phyloP scores from a whole-genome alignment of 1,140 invertebrate genomes.

The Plodia interpunctella region DNA sequence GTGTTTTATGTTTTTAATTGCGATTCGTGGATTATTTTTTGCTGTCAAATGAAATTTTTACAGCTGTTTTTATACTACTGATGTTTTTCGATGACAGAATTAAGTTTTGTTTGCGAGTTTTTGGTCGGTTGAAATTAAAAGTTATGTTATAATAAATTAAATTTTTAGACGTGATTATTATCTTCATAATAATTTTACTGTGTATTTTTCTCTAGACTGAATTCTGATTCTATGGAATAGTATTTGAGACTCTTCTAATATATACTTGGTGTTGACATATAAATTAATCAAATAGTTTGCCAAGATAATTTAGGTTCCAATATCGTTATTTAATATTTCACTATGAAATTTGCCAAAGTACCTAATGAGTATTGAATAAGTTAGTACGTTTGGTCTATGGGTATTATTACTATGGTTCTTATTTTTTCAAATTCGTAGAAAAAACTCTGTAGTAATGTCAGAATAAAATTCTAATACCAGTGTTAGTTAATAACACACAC shows the following conservation, averaged over 20 bases:
- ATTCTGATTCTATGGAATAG: not conserved
- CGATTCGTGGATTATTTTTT: slow-evolving; percentile 62
- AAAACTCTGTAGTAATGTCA: no score
- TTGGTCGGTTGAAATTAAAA: slow-evolving; percentile 50
- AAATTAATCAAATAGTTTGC: slow-evolving; percentile 3
- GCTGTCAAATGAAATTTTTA: slow-evolving; percentile 61
- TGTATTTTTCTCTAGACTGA: not conserved
- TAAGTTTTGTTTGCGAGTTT: slow-evolving; percentile 68
- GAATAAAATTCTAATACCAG: no score
- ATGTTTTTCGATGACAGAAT: slow-evolving; percentile 66
- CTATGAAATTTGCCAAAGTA: no score
- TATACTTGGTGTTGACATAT: not conserved
- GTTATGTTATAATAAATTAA: slow-evolving; percentile 54
- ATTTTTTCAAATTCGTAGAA: no score
- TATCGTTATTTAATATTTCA: not conserved
- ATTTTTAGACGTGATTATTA: slow-evolving; percentile 43
- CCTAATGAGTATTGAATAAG: no score
- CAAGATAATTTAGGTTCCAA: not conserved
- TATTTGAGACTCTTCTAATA: not conserved
- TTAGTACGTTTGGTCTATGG: no score
- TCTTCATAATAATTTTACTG: slow-evolving; percentile 32
- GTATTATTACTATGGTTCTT: no score
- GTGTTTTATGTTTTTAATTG: slow-evolving; percentile 75
- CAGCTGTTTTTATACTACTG: slow-evolving; percentile 63
- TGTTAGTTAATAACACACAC: no score